Evolutionary conservation across 2,797 vertebrate species (phyloP).

Genomic region (Pampus argenteus): DNA sequence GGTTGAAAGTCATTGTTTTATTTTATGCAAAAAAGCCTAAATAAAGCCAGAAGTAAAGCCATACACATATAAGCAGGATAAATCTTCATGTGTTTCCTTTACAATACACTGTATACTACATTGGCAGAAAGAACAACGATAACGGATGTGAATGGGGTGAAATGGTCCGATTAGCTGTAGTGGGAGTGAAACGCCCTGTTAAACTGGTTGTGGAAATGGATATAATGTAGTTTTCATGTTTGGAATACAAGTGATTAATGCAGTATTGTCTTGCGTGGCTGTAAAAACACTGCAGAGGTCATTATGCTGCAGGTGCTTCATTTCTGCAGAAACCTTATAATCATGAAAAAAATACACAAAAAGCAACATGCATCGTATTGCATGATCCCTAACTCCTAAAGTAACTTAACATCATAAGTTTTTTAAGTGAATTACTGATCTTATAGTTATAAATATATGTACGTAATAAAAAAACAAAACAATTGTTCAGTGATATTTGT

Average conservation of each 20-base stretch:
- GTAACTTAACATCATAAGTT: background rate
- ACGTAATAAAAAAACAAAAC: too few species aligned
- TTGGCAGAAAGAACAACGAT: background rate
- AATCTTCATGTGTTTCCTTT: too few species aligned
- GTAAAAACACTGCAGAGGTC: background rate
- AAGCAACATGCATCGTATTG: constrained; percentile 11
- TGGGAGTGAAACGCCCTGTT: background rate
- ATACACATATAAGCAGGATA: too few species aligned
- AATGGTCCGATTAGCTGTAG: background rate
- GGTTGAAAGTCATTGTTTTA: too few species aligned
- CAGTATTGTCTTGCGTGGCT: background rate
- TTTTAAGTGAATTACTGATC: too few species aligned
- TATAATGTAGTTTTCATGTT: constrained; percentile 12
- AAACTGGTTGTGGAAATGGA: background rate
- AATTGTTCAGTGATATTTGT: background rate
- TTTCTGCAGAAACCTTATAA: background rate
- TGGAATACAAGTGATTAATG: constrained; percentile 7
- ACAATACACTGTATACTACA: background rate
- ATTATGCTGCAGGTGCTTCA: constrained; percentile 1
- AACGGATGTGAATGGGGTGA: background rate
- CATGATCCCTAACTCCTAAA: constrained; percentile 28
- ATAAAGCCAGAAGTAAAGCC: too few species aligned
- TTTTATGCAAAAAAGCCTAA: too few species aligned
- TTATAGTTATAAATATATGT: too few species aligned
- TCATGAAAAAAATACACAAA: constrained; percentile 9